Base-by-base conservation (phyloP, 1,140 invertebrate species). In the Batillaria attramentaria region DNA sequence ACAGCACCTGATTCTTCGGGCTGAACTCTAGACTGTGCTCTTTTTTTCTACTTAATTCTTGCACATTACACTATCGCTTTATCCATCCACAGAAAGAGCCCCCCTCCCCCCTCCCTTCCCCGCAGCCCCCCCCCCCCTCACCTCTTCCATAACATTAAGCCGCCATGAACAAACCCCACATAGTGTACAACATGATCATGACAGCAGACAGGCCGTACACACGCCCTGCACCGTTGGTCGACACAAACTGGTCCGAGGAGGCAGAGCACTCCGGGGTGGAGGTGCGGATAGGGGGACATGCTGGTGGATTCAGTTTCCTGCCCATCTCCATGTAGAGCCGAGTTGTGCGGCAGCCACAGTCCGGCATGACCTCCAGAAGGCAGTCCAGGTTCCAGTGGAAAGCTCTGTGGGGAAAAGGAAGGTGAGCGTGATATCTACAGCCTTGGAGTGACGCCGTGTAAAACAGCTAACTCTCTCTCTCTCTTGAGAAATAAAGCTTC, bases 341-440 rank as follows among this genome's bases (percentile, higher is more conserved):
- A 3, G 73, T 75, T 18, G 54, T 75, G 20, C 0, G 50, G 54
- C 73, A 75, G 54, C 73, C 73, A 28, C 73, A 75, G 1, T 50
- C n/a, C 16, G 73, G 73, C 54, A 75, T 20, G 20, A 75, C 73
- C 39, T 65, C 54, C 18, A 20, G 39, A n/a, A 35, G 6, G 31
- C 73, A 75, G 18, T 28, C 24, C 28, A 37, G 8, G n/a, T 18
- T 31, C 10, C 10, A 41, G 24, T 60, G 13, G 31, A 41, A 75
- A 10, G 54, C 72, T 31, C 73, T 65, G 73, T 60, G 24, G 18
- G 57, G 57, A 6, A 37, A 74, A 37, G 2, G 20, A 41, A 39
- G 39, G 16, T 1, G 31, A n/a, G n/a, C 31, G 16, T 8, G 24
- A 42, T 37, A 39, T 18, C 6, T 24, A 33, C 20, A 41, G 13